Percentiles rank a stretch among this genome's conserved stretches.
phyloP scores from a whole-genome alignment of 2,113 vertebrate species.

The Picathartes gymnocephalus region DNA sequence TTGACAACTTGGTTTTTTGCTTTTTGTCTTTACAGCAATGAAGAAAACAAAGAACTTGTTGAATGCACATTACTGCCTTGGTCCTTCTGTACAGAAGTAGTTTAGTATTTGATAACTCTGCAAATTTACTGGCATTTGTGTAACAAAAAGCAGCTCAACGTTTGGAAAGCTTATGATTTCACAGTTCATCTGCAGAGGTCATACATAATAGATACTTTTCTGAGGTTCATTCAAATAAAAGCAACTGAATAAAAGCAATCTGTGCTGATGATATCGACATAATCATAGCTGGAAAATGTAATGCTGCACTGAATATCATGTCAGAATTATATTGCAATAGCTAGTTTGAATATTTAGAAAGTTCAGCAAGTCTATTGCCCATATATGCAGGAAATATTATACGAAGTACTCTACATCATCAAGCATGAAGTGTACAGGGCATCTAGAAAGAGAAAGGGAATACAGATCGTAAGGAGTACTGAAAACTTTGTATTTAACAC shows the following conservation, averaged over 20 bases:
- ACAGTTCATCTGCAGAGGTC: not conserved
- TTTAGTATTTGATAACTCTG: not conserved
- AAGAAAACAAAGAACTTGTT: constrained; percentile 11
- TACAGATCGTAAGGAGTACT: not conserved
- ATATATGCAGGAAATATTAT: not conserved
- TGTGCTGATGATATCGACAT: not conserved
- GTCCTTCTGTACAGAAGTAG: not conserved
- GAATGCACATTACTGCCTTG: not conserved
- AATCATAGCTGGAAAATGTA: not conserved
- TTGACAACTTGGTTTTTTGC: not conserved
- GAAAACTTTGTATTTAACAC: not conserved
- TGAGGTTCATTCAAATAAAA: constrained; percentile 11
- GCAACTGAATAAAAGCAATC: constrained; percentile 2
- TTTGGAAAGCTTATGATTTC: not conserved
- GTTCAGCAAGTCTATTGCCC: not conserved
- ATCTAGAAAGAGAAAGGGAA: not conserved
- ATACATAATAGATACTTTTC: not conserved
- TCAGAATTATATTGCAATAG: not conserved
- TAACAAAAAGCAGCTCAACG: not conserved
- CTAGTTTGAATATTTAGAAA: not conserved
- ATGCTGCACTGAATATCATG: not conserved
- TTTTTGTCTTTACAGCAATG: not conserved
- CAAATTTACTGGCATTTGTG: not conserved
- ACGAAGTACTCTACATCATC: not conserved
- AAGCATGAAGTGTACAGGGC: not conserved